A percentile compares a stretch with the other conserved stretches of the same genome.
Evolutionary conservation across 2,888 invertebrate species (phyloP).

Genomic region (Halocaridina rubra): DNA sequence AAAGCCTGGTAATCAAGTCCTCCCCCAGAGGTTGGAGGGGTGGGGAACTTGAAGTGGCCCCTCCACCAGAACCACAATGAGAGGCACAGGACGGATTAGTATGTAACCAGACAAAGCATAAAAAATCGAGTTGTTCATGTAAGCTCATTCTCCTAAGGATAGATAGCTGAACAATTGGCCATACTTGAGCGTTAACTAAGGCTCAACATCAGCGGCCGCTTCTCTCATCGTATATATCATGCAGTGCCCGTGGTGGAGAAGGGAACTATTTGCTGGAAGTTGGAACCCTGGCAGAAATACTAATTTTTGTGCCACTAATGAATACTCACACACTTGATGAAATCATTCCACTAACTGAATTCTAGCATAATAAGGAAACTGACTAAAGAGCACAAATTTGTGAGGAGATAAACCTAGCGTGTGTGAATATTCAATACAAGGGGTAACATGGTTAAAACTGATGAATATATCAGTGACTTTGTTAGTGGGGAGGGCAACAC

Average conservation of each 20-base stretch:
- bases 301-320: slow-evolving; percentile 45
- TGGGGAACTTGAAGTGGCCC: slow-evolving; percentile 6
- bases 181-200: slow-evolving; percentile 48
- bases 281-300: slow-evolving; percentile 49
- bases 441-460: slow-evolving; percentile 30
- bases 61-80: slow-evolving; percentile 21
- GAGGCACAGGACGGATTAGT: slow-evolving; percentile 46
- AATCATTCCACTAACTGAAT: slow-evolving; percentile 21
- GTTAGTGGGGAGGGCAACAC: slow-evolving; percentile 58
- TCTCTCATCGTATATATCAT: slow-evolving; percentile 36
- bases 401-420: slow-evolving; percentile 31
- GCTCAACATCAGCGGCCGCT: slow-evolving; percentile 47
- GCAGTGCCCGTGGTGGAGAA: slow-evolving; percentile 50
- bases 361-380: slow-evolving; percentile 22
- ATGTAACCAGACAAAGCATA: slow-evolving; percentile 42
- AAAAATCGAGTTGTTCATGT: slow-evolving; percentile 39
- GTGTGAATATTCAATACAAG: slow-evolving; percentile 48
- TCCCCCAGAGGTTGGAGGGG: slow-evolving; percentile 13
- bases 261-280: slow-evolving; percentile 50
- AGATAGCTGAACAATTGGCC: slow-evolving; percentile 48
- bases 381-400: slow-evolving; percentile 31
- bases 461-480: slow-evolving; percentile 30
- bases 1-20: slow-evolving; percentile 31
- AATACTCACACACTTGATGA: slow-evolving; percentile 44
- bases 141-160: slow-evolving; percentile 52